Percentiles rank a stretch among this genome's conserved stretches.
phyloP scores from a whole-genome alignment of 2,888 invertebrate genomes.

The Andrena praecox region DNA sequence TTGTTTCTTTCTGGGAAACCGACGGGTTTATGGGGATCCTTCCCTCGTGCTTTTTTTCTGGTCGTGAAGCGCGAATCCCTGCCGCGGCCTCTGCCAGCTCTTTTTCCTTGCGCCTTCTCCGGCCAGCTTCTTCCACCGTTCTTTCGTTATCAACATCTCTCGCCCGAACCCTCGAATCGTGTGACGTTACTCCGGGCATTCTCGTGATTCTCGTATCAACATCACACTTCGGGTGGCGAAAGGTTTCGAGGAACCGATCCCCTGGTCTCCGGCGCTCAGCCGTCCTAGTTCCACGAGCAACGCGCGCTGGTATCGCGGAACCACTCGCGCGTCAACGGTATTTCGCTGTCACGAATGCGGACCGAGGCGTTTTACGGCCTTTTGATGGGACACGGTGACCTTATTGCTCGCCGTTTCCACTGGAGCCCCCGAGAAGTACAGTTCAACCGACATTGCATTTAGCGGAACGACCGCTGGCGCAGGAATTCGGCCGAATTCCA shows the following conservation, averaged over 20 bases:
- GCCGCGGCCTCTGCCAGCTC: slow-evolving; percentile 21
- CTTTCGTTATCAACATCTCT: not conserved
- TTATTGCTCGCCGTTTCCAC: slow-evolving; percentile 14
- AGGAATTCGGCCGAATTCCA: not conserved
- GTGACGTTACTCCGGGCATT: too few relatives aligned
- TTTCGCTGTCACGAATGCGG: not conserved
- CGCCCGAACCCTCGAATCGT: not conserved
- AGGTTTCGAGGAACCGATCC: too few relatives aligned
- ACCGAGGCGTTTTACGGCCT: slow-evolving; percentile 9
- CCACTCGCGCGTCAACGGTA: not conserved
- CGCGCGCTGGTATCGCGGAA: not conserved
- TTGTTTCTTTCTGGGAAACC: slow-evolving; percentile 81
- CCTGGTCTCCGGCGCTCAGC: not conserved
- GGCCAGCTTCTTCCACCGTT: not conserved
- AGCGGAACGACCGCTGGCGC: not conserved
- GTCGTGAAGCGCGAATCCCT: slow-evolving; percentile 48
- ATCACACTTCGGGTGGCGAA: too few relatives aligned
- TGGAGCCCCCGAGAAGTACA: not conserved
- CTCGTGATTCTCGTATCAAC: too few relatives aligned
- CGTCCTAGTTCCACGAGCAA: not conserved
- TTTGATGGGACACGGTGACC: slow-evolving; percentile 9
- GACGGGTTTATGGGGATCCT: slow-evolving; percentile 73
- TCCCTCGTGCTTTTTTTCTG: slow-evolving; percentile 63
- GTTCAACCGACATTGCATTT: not conserved
- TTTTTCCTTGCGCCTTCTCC: slow-evolving; percentile 4